phyloP scores from a whole-genome alignment of 1,140 invertebrate species.

The Drosophila punjabiensis region DNA sequence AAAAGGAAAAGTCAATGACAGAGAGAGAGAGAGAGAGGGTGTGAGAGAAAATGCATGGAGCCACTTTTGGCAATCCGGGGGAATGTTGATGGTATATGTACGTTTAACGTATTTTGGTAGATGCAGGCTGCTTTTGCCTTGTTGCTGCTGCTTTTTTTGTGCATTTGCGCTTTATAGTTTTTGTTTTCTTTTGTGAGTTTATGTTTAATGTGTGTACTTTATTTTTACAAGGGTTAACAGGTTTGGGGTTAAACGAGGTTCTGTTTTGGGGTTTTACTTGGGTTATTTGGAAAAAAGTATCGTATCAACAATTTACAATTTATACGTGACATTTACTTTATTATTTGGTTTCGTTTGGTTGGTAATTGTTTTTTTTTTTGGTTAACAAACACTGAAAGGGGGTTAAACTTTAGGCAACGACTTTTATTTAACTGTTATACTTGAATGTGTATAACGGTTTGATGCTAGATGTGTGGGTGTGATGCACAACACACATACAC shows the following conservation, averaged over 20 bases:
- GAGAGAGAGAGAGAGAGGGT: neutral
- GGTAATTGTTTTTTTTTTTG: conserved; percentile 4
- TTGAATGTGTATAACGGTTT: conserved; percentile 31
- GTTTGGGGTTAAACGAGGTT: conserved; percentile 11
- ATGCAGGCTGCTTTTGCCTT: conserved; percentile 24
- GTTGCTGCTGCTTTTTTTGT: conserved; percentile 22
- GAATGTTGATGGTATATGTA: neutral
- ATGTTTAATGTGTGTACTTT: conserved; percentile 20
- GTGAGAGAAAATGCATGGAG: neutral
- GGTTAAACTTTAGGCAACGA: conserved; percentile 35
- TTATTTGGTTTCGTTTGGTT: conserved; percentile 21
- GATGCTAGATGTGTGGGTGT: conserved; percentile 32
- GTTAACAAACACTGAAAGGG: conserved; percentile 26
- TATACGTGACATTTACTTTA: conserved; percentile 31
- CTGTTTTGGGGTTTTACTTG: conserved; percentile 9
- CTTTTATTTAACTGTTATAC: conserved; percentile 47
- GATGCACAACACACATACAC: conserved; percentile 31
- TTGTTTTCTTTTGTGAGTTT: neutral
- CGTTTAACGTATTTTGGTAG: neutral
- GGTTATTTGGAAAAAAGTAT: conserved; percentile 11
- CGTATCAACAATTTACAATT: conserved; percentile 42
- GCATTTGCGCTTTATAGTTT: neutral
- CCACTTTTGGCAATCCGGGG: neutral
- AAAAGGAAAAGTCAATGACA: neutral
- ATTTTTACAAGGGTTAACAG: conserved; percentile 34